phyloP scores from a whole-genome alignment of 2,797 vertebrate genomes.

The Catamblyrhynchus diadema region DNA sequence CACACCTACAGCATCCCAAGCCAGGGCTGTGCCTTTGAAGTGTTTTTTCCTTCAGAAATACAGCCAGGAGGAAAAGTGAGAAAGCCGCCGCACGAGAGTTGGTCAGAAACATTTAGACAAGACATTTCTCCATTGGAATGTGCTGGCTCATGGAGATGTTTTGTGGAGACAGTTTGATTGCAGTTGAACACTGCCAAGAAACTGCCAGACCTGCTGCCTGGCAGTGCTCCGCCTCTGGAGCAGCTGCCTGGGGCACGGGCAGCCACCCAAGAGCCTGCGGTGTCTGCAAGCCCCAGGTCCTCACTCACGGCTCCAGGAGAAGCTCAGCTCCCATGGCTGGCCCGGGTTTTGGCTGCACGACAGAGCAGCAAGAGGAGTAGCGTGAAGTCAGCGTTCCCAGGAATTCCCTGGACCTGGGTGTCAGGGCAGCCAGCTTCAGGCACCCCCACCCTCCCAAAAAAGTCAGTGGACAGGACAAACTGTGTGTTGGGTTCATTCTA shows the following conservation, averaged over 20 bases:
- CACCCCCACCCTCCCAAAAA: not conserved
- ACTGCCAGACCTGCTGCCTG: conserved; percentile 63
- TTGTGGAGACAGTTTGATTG: conserved; percentile 49
- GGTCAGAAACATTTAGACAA: conserved; percentile 63
- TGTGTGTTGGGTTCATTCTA: not conserved
- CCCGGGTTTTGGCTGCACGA: conserved; percentile 20
- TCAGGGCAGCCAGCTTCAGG: not conserved
- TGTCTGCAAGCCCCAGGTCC: not conserved
- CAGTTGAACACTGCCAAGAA: conserved; percentile 10
- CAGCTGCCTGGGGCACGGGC: conserved; percentile 48
- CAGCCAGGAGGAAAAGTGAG: conserved; percentile 42
- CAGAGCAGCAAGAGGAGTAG: conserved; percentile 61
- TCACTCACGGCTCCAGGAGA: not conserved
- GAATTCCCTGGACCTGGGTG: conserved; percentile 44
- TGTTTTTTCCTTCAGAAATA: conserved; percentile 28
- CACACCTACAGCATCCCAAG: conserved; percentile 4
- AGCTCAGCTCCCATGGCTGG: conserved; percentile 33
- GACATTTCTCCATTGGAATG: conserved; percentile 67
- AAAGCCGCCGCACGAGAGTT: conserved; percentile 38
- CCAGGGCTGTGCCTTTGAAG: conserved; percentile 11
- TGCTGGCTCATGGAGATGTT: conserved; percentile 55
- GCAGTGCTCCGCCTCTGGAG: not conserved
- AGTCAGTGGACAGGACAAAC: not conserved
- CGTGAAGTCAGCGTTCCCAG: conserved; percentile 28
- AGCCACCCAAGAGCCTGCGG: not conserved